phyloP scores from a whole-genome alignment of 1,140 invertebrate species.

The Bombyx mori region DNA sequence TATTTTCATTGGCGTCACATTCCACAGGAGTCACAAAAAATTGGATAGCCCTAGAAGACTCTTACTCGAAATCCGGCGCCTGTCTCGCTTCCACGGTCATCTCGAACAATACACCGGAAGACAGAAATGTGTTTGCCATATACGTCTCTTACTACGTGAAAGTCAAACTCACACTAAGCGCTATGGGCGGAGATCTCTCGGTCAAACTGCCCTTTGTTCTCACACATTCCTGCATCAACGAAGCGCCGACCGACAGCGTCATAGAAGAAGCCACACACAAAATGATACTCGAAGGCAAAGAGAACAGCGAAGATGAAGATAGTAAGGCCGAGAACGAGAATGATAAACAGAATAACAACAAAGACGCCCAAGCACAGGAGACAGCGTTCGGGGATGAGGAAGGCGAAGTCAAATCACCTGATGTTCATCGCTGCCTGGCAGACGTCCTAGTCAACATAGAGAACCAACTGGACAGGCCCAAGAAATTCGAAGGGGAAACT shows the following conservation, averaged over 20 bases:
- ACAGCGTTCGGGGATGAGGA: conserved; percentile 36
- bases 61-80: conserved; percentile 78
- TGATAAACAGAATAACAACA: conserved; percentile 53
- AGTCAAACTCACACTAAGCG: conserved; percentile 83
- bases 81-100: conserved; percentile 80
- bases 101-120: conserved; percentile 74
- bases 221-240: conserved; percentile 66
- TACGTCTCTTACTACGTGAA: conserved; percentile 93
- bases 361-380: conserved; percentile 23
- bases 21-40: conserved; percentile 79
- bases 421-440: conserved; percentile 45
- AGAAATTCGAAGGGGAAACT: conserved; percentile 46
- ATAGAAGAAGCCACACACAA: conserved; percentile 59
- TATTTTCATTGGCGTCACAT: too few species aligned
- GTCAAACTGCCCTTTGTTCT: conserved; percentile 86
- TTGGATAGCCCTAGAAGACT: conserved; percentile 86
- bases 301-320: conserved; percentile 54
- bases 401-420: conserved; percentile 39
- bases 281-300: conserved; percentile 63
- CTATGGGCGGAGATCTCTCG: conserved; percentile 84
- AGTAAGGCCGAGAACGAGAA: conserved; percentile 41
- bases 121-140: conserved; percentile 89
- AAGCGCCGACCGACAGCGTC: conserved; percentile 61
- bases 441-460: conserved; percentile 58
- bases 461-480: conserved; percentile 52